Base-by-base conservation (phyloP, 2,113 vertebrate species). In the Cyanoliseus patagonus region DNA sequence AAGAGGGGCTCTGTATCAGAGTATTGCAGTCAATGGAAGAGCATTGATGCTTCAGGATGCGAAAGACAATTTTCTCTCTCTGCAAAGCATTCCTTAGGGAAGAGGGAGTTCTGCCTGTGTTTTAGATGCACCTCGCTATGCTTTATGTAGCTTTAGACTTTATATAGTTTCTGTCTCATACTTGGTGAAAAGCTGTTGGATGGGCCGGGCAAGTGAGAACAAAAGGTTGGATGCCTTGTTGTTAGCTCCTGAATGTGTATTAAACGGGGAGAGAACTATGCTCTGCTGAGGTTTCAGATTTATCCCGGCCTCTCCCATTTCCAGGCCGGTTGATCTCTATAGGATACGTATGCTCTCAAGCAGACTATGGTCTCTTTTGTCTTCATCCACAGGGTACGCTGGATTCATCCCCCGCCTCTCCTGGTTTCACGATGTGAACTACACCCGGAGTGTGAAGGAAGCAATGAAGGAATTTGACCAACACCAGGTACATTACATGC, bases 381-480 rank as follows among this genome's bases (percentile, higher is more conserved):
- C 69, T 83, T 19, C 31, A 24, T 28, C 69, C 44, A 0, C 75
- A 98, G 98, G 98, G 1, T 98, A 98, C 0, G 1, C 97, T 6
- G 98, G 98, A 24, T 98, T 92, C 27, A 59, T 98, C 42, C 98
- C 98, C 27, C 47, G 44, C 17, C 49, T 97, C 55, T 11, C 35
- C 7, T 95, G 97, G 33, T 35, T 59, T 59, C 94, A 37, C 2
- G 96, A 98, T 1, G 10, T 94, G 37, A 96, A 59, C 39, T 98
- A 98, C 67, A 13, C 63, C 2, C 63, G 44, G 0, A 73, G 68
- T 1, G 97, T 98, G 81, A 97, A 74, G 51, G 96, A 97, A 57
- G 98, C 98, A 4, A 96, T 97, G 96, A 44, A 80, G 0, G 94
- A 97, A 10, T 98, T 98, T 12, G 96, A 98, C 75, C 91, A 11